These are phyloP conservation scores for Noctuana brunneofusca DNA, from an alignment of 2,888 invertebrate genomes.

Conservation along the genomic window DNA sequence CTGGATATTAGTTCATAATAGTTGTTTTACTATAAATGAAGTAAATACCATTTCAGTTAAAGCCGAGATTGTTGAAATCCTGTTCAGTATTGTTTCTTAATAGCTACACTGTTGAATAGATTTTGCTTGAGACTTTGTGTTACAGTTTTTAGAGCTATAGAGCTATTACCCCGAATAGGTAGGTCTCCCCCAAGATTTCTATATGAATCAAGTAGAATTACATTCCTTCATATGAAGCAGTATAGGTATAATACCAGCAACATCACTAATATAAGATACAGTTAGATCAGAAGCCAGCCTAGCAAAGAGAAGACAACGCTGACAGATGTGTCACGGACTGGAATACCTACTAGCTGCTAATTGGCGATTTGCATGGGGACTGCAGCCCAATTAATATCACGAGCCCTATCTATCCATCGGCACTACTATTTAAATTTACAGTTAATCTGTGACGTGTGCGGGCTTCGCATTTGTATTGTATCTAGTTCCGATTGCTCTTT, in stretches of 20 bases:
- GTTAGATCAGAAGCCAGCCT: neutral
- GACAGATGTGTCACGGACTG: conserved; percentile 50
- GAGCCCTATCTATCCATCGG: conserved; percentile 35
- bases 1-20: conserved; percentile 19
- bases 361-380: conserved; percentile 62
- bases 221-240: too few relatives aligned
- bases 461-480: conserved; percentile 22
- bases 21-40: conserved; percentile 34
- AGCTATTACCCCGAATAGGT: too few relatives aligned
- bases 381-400: conserved; percentile 31
- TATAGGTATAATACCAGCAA: too few relatives aligned
- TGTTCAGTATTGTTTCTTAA: neutral
- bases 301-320: conserved; percentile 41
- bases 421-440: conserved; percentile 35
- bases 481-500: conserved; percentile 32
- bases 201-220: too few relatives aligned
- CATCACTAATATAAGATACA: neutral
- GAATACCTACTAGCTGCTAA: conserved; percentile 50
- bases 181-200: too few relatives aligned
- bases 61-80: neutral
- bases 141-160: too few relatives aligned
- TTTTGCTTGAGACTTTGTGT: too few relatives aligned
- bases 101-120: neutral
- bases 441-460: conserved; percentile 41
- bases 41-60: conserved; percentile 41